Evolutionary conservation across 2,113 vertebrate species (phyloP).

Genomic region (Paradoxurus hermaphroditus): DNA sequence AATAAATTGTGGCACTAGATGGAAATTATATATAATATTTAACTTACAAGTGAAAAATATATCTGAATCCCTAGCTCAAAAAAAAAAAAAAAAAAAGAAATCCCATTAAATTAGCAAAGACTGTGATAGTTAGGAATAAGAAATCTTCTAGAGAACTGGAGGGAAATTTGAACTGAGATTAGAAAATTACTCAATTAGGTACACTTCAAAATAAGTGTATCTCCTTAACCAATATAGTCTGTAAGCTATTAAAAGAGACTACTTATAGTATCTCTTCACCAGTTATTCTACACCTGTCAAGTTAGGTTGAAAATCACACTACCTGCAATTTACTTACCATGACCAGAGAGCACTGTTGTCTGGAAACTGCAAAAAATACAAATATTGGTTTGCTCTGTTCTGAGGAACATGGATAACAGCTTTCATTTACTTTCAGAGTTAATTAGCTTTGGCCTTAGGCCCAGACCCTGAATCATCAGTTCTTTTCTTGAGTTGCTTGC

Average conservation of each 20-base stretch:
- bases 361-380: not conserved
- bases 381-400: not conserved
- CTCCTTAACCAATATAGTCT: not conserved
- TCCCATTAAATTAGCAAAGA: not conserved
- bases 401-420: not conserved
- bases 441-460: slow-evolving; percentile 27
- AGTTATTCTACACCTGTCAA: not conserved
- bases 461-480: slow-evolving; percentile 18
- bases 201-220: not conserved
- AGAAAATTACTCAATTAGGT: not conserved
- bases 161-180: not conserved
- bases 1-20: not conserved
- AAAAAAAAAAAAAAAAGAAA: not conserved
- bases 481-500: not conserved
- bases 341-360: not conserved
- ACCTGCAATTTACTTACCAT: not conserved
- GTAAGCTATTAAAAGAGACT: not conserved
- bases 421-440: slow-evolving; percentile 38
- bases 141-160: not conserved
- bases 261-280: not conserved
- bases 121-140: not conserved
- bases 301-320: not conserved
- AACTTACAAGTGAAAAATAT: not conserved
- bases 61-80: not conserved
- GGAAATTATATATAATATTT: not conserved